Conservation (phyloP, 1,140 invertebrate species). For the Drosophila littoralis region DNA sequence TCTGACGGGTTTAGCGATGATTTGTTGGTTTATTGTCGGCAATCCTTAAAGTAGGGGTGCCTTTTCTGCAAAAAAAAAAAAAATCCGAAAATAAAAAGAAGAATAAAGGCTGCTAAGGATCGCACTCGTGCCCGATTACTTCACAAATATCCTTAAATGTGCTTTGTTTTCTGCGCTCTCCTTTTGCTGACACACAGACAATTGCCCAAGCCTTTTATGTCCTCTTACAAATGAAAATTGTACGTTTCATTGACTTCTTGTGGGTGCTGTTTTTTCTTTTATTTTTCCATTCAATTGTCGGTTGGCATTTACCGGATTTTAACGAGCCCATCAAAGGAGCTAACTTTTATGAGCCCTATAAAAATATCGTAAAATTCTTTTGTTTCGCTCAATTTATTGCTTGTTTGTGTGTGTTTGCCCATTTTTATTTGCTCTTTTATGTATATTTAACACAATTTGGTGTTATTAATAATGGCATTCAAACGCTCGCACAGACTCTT, state of each 20-base stretch:
- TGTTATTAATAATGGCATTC: conserved; percentile 74
- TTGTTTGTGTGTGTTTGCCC: conserved; percentile 23
- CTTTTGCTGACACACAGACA: conserved; percentile 59
- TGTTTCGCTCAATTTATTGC: conserved; percentile 42
- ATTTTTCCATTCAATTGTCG: conserved; percentile 25
- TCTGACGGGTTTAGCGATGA: conserved; percentile 61
- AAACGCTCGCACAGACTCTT: conserved; percentile 34
- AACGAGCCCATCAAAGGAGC: conserved; percentile 48
- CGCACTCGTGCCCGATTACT: conserved; percentile 65
- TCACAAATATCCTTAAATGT: conserved; percentile 53
- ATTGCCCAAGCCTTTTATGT: conserved; percentile 44
- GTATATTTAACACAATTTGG: conserved; percentile 62
- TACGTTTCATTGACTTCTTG: conserved; percentile 53
- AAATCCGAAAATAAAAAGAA: conserved; percentile 8
- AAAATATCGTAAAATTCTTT: conserved; percentile 58
- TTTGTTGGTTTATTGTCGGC: conserved; percentile 76
- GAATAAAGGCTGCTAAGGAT: conserved; percentile 28
- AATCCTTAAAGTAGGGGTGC: conserved; percentile 43
- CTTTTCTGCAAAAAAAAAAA: conserved; percentile 13
- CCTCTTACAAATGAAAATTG: conserved; percentile 23
- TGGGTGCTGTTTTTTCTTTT: conserved; percentile 51
- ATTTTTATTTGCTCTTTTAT: conserved; percentile 26
- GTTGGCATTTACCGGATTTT: conserved; percentile 45
- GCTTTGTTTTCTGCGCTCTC: conserved; percentile 37
- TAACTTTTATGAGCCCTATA: conserved; percentile 58